Evolutionary conservation across 2,888 invertebrate genomes (phyloP), one percentile per base, ranked within the genome.

Genomic region (Volucella inanis): DNA sequence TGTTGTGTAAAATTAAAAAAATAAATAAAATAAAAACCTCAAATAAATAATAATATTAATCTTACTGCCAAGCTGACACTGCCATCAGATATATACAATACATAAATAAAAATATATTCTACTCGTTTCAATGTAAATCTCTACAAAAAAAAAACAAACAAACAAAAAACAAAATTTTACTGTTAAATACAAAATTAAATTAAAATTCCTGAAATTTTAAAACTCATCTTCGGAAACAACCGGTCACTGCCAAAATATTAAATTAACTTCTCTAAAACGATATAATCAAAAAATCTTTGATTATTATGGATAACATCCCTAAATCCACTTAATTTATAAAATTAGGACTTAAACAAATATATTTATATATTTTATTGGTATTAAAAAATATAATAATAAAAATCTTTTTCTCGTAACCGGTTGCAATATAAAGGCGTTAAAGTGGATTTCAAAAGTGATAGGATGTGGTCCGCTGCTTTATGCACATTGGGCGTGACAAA

Each of bases 401-500:
- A 41, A 67, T 41, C 57, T 74, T 22, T 65, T 62, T 43, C n/a
- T 54, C 81, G 50, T n/a, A 59, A 72, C 62, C 57, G 76, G 82
- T 57, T 57, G 74, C 9, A 82, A 78, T 14, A 18, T 62, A 86
- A 86, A 61, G 77, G 74, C 82, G 74, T 80, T 87, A 89, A 88
- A 87, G 89, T 91, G 91, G 91, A 90, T 89, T 89, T 88, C 87
- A 90, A 90, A 89, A 89, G 90, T 87, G 90, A 91, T 87, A 90
- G 89, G 75, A 92, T 92, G 92, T 92, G 92, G 92, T 92, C 92
- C 89, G 92, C 92, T 90, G 92, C 92, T 87, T 90, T 92, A 88
- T 92, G 92, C 89, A 92, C 92, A 85, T 89, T 92, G 89, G 92
- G 92, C 90, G 92, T 92, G 88, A 92, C 92, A 79, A 92, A 92